These are phyloP conservation scores for Lycopodina hypogea DNA, from an alignment of 37 sponge, comb jelly and placozoan genomes.

Conservation along the genomic window DNA sequence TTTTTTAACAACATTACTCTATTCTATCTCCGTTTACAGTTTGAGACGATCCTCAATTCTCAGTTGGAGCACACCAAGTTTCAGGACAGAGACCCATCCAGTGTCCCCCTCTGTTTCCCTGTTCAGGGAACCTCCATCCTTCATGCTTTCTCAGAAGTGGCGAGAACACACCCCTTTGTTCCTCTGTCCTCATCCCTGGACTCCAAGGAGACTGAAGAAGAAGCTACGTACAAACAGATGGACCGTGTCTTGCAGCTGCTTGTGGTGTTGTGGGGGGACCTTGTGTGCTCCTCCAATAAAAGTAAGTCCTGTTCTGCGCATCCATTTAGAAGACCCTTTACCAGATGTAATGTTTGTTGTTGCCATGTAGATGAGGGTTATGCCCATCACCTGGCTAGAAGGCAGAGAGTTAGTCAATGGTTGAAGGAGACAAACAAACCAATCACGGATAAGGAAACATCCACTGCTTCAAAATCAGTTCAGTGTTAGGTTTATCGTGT, in stretches of 20 bases:
- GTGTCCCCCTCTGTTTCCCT: background rate
- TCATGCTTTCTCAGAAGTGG: conserved; percentile 7
- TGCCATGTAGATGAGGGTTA: conserved; percentile 22
- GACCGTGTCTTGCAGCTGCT: conserved; percentile 41
- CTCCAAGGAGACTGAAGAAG: conserved; percentile 6
- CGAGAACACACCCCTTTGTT: background rate
- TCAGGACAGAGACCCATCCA: background rate
- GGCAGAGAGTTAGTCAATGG: conserved; percentile 53
- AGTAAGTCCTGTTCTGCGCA: conserved; percentile 7
- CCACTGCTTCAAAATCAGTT: conserved; percentile 2
- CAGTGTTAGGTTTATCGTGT: background rate
- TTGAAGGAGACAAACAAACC: conserved; percentile 29
- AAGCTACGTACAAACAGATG: conserved; percentile 9
- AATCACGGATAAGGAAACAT: conserved; percentile 17
- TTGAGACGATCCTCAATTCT: conserved; percentile 27
- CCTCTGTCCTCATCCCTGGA: background rate
- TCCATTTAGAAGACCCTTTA: background rate
- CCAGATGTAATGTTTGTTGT: background rate
- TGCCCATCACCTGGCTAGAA: conserved; percentile 37
- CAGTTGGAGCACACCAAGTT: conserved; percentile 48
- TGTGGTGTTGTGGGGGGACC: conserved; percentile 70
- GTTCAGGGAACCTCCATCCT: conserved; percentile 10
- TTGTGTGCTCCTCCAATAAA: conserved; percentile 19
- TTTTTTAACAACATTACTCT: too few species aligned
- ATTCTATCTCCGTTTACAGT: too few species aligned